Evolutionary conservation across 92 coral and sea anemone genomes (phyloP), one percentile per base, ranked within the genome.

Genomic region (Parazoanthus atlanticus): DNA sequence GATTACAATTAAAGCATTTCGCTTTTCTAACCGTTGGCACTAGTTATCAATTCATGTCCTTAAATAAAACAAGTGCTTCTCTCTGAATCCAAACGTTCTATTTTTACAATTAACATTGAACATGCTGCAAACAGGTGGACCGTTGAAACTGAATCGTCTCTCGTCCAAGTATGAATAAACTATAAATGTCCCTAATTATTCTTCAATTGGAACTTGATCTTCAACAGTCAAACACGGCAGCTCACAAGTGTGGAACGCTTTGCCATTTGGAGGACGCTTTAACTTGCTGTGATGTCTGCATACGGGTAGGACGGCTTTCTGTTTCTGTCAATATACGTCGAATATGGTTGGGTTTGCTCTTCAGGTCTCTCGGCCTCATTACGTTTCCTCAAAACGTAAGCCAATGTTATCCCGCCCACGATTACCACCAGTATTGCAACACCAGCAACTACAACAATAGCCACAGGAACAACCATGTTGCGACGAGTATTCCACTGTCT

Each of bases 221-320:
- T 46, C 52, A 46, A 46, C 8, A 52, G 58, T 13, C 58, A 12
- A 52, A 2, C 58, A 52, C 58, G 49, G 21, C 19, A 52, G 58
- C 58, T 52, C 58, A 52, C 58, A 52, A 52, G 21, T 49, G 58
- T 19, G 12, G 58, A 2, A 13, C 0, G 49, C 12, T 46, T 46
- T 56, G 28, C 69, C 6, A 8, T 61, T 21, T 61, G 26, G 28
- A 61, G 16, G n/a, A 61, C 26, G 26, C 28, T 74, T 74, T 74
- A 74, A 7, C 7, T 5, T 5, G 76, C 17, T 74, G 78, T 74
- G n/a, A 74, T 74, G 12, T 74, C 46, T 16, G 78, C 25, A 74
- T 74, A 74, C 4, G 78, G 78, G n/a, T 74, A 74, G 46, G 78
- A 74, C 8, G 78, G 78, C 8, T 6, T 74, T 74, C 43, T 74